Base-by-base conservation (phyloP, 2,888 invertebrate species). In the Phaedon cochleariae region DNA sequence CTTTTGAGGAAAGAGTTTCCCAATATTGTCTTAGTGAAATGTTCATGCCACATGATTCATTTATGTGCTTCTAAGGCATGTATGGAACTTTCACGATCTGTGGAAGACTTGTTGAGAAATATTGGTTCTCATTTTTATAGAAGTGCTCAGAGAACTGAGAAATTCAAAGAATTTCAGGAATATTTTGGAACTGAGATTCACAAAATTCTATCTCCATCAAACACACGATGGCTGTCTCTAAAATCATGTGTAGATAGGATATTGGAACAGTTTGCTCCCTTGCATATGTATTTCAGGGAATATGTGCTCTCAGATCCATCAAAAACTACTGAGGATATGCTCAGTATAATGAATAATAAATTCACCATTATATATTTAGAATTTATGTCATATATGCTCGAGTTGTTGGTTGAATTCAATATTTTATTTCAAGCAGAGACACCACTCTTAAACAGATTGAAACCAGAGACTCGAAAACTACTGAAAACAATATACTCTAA, bases 1-100 rank as follows among this genome's bases (percentile, higher is more conserved):
- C 46, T 49, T 10, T 49, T 59, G 15, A 59, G 31, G 29, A n/a
- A 52, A 21, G 57, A 57, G n/a, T 26, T 57, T 48, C 54, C 61
- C 9, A 3, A 61, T 48, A 61, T 61, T 9, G 61, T 34, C 4
- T 48, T 17, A 10, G 54, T 61, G 10, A 61, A 61, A 54, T 61
- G 54, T 48, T 61, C 46, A 26, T 60, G 60, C 41, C 60, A 60
- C 22, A 52, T 60, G 60, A 52, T 52, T n/a, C 53, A 61, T 29
- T 54, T 59, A 49, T 17, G 49, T 59, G 59, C 59, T 10, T 59
- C 49, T 34, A 59, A 59, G 34, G 59, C 59, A 26, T 58, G 58
- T 26, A 4, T 58, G 20, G 31, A 49, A 59, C 49, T 59, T 31
- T 7, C 29, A 29, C 29, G 29, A 7, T 29, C 29, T 29, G 29